Evolutionary conservation across 2,113 vertebrate species (phyloP).

Genomic region (Asarcornis scutulata): DNA sequence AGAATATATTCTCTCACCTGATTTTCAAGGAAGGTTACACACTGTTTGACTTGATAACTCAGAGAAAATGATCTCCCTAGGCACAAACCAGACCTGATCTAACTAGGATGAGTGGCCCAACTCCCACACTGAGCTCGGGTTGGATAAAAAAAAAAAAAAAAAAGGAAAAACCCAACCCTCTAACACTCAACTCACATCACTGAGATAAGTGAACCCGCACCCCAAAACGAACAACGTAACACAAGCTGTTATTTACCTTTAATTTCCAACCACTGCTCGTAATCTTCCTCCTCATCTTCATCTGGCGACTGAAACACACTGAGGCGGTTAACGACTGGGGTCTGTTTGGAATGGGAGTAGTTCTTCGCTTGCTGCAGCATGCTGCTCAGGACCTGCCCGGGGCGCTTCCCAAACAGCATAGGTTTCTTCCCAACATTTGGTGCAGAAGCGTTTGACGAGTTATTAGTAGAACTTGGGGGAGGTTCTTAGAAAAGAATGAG

Average conservation of each 20-base stretch:
- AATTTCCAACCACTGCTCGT: slow-evolving; percentile 86
- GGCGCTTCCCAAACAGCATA: slow-evolving; percentile 84
- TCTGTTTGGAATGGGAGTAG: slow-evolving; percentile 86
- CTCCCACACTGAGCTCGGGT: not conserved
- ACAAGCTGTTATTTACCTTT: slow-evolving; percentile 73
- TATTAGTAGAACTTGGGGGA: slow-evolving; percentile 50
- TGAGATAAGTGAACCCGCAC: no score
- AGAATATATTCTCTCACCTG: fast-evolving
- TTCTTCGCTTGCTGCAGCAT: slow-evolving; percentile 87
- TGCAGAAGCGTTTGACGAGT: slow-evolving; percentile 56
- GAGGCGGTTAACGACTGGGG: slow-evolving; percentile 80
- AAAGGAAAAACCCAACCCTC: not conserved
- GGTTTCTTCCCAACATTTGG: slow-evolving; percentile 75
- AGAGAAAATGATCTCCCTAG: not conserved
- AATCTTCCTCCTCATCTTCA: slow-evolving; percentile 89
- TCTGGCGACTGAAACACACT: slow-evolving; percentile 93
- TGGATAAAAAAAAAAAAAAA: fast-evolving
- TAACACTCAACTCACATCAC: not conserved
- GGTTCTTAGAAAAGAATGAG: slow-evolving; percentile 53
- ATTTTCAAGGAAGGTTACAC: not conserved
- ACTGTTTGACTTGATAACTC: not conserved
- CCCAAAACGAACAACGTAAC: not conserved
- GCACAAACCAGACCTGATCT: not conserved
- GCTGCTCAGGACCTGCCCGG: slow-evolving; percentile 83
- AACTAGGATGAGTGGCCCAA: fast-evolving